Evolutionary conservation across 2,888 invertebrate species (phyloP), one percentile per base, ranked within the genome.

Genomic region (Euspilapteryx auroguttella): DNA sequence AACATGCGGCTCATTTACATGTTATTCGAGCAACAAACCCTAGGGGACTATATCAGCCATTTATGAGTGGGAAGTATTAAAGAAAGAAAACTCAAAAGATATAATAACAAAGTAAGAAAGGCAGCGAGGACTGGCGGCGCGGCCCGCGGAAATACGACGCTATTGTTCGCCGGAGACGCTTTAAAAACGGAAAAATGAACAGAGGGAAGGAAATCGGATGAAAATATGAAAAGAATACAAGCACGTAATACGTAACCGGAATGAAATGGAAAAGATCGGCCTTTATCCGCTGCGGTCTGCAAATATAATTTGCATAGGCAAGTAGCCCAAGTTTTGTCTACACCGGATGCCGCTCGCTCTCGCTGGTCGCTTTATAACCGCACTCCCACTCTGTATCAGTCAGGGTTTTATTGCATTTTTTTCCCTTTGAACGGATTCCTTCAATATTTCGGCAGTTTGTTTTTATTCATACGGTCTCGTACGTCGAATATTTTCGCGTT

Each of bases 261-360:
- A 68, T 65, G 69, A 69, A 77, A 76, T 62, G 76, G 55, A 73
- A 71, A 61, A 64, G 71, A 73, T 73, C 69, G 66, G 56, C 62
- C 61, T 65, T 57, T 61, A 53, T 54, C 52, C 59, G 36, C 36
- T 58, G 62, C 62, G 61, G 76, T 76, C 75, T 61, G 76, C 75
- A 77, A 77, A 77, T 76, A 75, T 75, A 76, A 77, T 77, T 77
- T 77, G 76, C 77, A 77, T 77, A 75, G 69, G 52, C 75, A 75
- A 77, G 69, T 77, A 73, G 69, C 56, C 64, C 45, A 63, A 75
- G 68, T 65, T 71, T 71, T 68, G 75, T 71, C 66, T 71, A 71
- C 62, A 57, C 48, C 69, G 65, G 69, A 66, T 66, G 66, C 65
- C 58, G 62, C 63, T 66, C 75, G 69, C 71, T 71, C 68, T 65